phyloP scores from a whole-genome alignment of 2,888 invertebrate species.

The Blera fallax region DNA sequence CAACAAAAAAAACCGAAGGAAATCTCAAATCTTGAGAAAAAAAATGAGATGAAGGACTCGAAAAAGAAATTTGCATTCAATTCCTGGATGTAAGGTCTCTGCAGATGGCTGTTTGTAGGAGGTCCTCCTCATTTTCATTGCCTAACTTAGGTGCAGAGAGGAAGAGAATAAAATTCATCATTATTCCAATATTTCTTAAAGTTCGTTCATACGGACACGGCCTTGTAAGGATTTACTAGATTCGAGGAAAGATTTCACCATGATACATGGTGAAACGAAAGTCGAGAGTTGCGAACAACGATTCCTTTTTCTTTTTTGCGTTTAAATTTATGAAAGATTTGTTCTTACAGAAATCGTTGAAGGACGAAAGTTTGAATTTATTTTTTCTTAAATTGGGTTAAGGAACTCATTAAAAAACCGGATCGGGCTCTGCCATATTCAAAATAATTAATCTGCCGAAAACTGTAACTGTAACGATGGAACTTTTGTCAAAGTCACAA shows the following conservation, averaged over 20 bases:
- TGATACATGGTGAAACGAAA: not conserved
- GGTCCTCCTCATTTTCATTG: not conserved
- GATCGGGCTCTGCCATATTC: no score
- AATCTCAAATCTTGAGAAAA: not conserved
- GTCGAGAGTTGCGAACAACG: not conserved
- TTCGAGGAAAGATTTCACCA: not conserved
- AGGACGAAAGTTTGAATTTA: no score
- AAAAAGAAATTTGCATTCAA: constrained; percentile 47
- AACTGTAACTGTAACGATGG: no score
- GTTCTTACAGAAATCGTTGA: not conserved
- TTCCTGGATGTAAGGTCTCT: constrained; percentile 1
- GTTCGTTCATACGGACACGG: not conserved
- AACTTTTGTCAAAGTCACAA: no score
- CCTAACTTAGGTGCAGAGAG: not conserved
- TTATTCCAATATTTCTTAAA: constrained; percentile 21
- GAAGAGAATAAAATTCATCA: constrained; percentile 4
- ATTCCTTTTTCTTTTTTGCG: no score
- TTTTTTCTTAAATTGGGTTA: no score
- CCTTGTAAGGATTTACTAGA: not conserved
- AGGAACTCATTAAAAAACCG: no score
- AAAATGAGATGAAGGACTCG: not conserved
- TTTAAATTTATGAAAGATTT: not conserved
- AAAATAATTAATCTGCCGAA: no score
- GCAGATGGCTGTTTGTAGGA: not conserved
- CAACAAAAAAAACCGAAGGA: not conserved